A percentile compares a stretch with the other conserved stretches of the same genome.
Evolutionary conservation across 2,797 vertebrate species (phyloP).

Genomic region (Chelonia mydas): DNA sequence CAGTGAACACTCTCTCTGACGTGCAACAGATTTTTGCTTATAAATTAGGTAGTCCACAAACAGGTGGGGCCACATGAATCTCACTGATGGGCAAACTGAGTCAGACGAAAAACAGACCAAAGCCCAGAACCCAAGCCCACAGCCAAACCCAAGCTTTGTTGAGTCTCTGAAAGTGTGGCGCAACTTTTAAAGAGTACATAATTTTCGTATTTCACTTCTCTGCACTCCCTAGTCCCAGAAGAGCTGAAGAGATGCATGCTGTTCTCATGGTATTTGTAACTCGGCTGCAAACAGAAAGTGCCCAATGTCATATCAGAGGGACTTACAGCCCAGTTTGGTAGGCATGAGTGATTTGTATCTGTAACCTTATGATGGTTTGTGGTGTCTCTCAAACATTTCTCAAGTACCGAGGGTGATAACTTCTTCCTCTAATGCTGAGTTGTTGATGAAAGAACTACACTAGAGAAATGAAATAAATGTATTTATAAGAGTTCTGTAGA

Average conservation of each 20-base stretch:
- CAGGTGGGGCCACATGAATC: not conserved
- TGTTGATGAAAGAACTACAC: conserved; percentile 35
- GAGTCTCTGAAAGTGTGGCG: not conserved
- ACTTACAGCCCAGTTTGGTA: not conserved
- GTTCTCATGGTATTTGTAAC: not conserved
- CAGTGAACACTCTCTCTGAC: not conserved
- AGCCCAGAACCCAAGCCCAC: not conserved
- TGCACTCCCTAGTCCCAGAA: not conserved
- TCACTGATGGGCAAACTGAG: not conserved
- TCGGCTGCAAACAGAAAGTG: not conserved
- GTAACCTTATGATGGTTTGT: not conserved
- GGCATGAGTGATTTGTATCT: not conserved
- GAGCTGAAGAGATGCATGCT: not conserved
- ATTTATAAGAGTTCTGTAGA: conserved; percentile 54
- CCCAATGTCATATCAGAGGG: not conserved
- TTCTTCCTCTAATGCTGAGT: conserved; percentile 48
- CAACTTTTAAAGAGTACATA: not conserved
- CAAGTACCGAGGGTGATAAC: conserved; percentile 3
- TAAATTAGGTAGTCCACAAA: not conserved
- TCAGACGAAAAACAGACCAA: not conserved
- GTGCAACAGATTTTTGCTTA: not conserved
- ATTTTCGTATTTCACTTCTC: not conserved
- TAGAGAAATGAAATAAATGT: conserved; percentile 56
- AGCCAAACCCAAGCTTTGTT: not conserved
- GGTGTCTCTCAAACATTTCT: not conserved